Evolutionary conservation across 2,888 invertebrate species (phyloP).

Genomic region (Pseudeuparius sepicola): DNA sequence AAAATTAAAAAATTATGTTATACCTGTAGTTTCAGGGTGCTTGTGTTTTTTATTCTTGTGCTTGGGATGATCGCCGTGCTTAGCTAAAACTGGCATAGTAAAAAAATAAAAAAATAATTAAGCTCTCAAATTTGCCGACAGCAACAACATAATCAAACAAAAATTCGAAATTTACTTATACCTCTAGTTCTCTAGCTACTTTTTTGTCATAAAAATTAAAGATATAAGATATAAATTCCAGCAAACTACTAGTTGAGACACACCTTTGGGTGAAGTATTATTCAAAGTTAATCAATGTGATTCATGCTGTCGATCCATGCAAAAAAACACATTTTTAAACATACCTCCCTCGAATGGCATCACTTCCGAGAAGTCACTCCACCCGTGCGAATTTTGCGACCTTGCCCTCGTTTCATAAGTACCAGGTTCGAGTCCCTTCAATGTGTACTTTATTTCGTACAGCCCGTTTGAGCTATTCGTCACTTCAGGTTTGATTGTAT

Average conservation of each 20-base stretch:
- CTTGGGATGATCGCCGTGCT: constrained; percentile 29
- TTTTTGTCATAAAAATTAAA: no score
- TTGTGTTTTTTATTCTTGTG: constrained; percentile 31
- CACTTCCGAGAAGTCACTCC: constrained; percentile 38
- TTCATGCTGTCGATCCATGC: no score
- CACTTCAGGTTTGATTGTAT: constrained; percentile 31
- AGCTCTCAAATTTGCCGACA: background rate
- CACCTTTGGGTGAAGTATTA: no score
- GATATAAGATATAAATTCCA: no score
- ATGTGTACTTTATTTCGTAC: constrained; percentile 36
- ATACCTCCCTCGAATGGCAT: constrained; percentile 37
- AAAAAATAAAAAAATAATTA: constrained; percentile 14
- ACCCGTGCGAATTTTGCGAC: constrained; percentile 40
- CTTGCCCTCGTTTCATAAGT: constrained; percentile 39
- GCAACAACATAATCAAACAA: constrained; percentile 1
- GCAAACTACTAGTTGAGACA: no score
- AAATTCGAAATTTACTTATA: background rate
- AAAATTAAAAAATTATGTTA: no score
- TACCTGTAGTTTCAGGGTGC: constrained; percentile 27
- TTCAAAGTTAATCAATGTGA: no score
- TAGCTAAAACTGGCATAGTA: constrained; percentile 29
- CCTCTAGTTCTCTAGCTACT: no score
- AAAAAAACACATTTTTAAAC: no score
- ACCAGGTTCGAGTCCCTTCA: constrained; percentile 36
- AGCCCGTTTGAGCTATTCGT: constrained; percentile 28